Evolutionary conservation across 2,797 vertebrate species (phyloP).

Genomic region (Gymnoscopelus microlampas): DNA sequence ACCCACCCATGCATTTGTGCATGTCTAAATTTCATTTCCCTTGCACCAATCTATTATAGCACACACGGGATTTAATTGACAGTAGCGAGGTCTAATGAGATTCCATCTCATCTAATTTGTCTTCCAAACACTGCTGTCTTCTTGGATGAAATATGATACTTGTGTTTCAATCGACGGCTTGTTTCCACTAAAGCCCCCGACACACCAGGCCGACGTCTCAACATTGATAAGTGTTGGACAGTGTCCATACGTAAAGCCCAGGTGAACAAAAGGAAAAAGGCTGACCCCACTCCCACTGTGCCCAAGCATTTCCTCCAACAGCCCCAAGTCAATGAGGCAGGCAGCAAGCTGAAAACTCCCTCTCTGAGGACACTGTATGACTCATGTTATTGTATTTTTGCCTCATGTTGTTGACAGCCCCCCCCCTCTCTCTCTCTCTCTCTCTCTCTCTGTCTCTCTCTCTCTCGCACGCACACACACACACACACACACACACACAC

Average conservation of each 20-base stretch:
- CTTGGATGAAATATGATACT: not conserved
- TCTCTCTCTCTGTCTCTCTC: not conserved
- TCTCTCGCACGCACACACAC: not conserved
- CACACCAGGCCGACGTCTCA: too few species aligned
- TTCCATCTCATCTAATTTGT: conserved; percentile 26
- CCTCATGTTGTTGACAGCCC: conserved; percentile 69
- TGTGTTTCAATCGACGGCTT: conserved; percentile 16
- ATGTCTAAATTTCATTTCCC: not conserved
- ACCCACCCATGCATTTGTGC: not conserved
- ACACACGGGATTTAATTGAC: conserved; percentile 28
- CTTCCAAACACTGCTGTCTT: conserved; percentile 24
- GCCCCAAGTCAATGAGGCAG: conserved; percentile 54
- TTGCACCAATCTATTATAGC: conserved; percentile 13
- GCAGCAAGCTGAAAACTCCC: conserved; percentile 65
- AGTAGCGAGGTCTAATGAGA: not conserved
- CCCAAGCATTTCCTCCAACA: conserved; percentile 52
- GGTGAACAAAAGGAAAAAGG: conserved; percentile 16
- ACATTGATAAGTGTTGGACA: too few species aligned
- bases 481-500: conserved; percentile 33
- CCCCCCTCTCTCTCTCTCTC: conserved; percentile 20
- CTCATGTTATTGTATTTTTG: conserved; percentile 70
- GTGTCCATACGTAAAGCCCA: too few species aligned
- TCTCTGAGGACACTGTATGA: conserved; percentile 62
- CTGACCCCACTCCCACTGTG: conserved; percentile 51
- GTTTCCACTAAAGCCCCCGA: not conserved